These are phyloP conservation scores for Varanus salvator DNA, from an alignment of 2,113 vertebrate species.

Conservation along the genomic window DNA sequence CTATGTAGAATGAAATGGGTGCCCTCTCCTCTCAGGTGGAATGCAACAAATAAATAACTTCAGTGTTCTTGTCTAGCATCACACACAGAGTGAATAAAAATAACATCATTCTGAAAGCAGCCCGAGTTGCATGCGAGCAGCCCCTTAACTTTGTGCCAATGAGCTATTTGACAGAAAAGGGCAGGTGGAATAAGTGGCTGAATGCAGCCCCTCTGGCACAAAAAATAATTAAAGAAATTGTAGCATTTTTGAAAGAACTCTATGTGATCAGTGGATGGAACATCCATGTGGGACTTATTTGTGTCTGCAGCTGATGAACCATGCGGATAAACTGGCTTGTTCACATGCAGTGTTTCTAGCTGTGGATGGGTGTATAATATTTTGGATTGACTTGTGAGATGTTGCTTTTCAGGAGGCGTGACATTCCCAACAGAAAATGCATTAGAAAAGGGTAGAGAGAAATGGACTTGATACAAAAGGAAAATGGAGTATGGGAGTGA, in stretches of 20 bases:
- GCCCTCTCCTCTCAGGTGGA: neutral
- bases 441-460: slow-evolving; percentile 38
- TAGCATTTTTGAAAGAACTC: neutral
- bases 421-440: slow-evolving; percentile 31
- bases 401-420: slow-evolving; percentile 21
- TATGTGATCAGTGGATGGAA: neutral
- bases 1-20: neutral
- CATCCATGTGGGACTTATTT: neutral
- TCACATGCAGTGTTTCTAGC: neutral
- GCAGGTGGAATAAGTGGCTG: neutral
- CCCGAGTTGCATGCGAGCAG: neutral
- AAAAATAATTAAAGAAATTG: neutral
- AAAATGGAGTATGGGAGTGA: neutral
- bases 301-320: neutral
- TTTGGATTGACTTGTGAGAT: neutral
- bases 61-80: neutral
- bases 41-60: neutral
- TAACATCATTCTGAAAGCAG: neutral
- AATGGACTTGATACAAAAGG: slow-evolving; percentile 53
- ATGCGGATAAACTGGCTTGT: neutral
- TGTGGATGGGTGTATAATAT: neutral
- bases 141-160: neutral
- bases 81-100: neutral
- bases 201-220: neutral
- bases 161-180: neutral